These are phyloP conservation scores for Ianthella basta DNA, from an alignment of 37 sponge, comb jelly and placozoan species.

Conservation along the genomic window DNA sequence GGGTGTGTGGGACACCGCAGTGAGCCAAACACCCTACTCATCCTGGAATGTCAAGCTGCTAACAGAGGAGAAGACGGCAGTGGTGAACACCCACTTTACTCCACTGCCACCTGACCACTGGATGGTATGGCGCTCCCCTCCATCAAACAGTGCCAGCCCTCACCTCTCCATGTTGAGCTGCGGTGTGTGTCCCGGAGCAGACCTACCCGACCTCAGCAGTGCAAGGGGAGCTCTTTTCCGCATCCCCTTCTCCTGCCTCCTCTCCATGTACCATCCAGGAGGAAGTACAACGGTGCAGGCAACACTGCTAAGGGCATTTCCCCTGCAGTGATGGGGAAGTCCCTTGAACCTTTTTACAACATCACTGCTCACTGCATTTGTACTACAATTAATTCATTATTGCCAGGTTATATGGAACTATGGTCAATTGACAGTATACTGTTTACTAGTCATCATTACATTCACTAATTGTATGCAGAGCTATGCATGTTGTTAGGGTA, in stretches of 20 bases:
- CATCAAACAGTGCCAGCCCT: neutral
- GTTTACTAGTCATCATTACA: no score
- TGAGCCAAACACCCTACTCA: no score
- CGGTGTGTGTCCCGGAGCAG: neutral
- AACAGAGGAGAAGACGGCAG: neutral
- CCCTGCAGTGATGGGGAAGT: neutral
- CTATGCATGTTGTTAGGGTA: no score
- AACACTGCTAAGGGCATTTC: conserved; percentile 25
- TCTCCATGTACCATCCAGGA: neutral
- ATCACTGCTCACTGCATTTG: no score
- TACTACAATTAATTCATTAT: no score
- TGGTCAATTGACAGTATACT: no score
- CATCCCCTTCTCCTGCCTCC: conserved; percentile 2
- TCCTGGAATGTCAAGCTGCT: neutral
- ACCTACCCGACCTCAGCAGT: neutral
- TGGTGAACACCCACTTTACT: conserved; percentile 3
- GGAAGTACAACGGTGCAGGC: neutral
- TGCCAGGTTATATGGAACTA: no score
- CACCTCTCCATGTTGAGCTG: neutral
- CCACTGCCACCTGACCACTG: conserved; percentile 19
- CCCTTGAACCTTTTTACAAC: no score
- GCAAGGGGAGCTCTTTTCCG: neutral
- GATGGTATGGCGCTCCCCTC: neutral
- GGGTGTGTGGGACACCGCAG: no score
- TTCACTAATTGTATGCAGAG: no score